Base-by-base conservation (phyloP, 2,797 vertebrate genomes). In the Denticeps clupeoides region DNA sequence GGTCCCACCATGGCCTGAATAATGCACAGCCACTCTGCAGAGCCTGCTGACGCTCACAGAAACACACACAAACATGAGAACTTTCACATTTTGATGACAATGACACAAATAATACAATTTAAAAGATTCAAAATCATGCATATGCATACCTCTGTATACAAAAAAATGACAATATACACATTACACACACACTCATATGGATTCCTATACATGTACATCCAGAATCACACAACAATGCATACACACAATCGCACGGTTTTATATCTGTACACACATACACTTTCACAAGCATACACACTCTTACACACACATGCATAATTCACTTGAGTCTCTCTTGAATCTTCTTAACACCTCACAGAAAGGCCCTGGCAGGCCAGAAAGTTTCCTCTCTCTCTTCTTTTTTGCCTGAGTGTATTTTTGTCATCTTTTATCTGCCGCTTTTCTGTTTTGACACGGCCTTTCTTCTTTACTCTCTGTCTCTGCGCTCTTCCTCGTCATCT, bases 401-500 rank as follows among this genome's bases (percentile, higher is more conserved):
- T 26, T 1, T 18, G 16, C 31, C 26, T 19, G 27, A 48, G 11
- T 16, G 3, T 49, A n/a, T 48, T 12, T 45, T 35, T 22, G 3
- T 49, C 25, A 54, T 9, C 55, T 26, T 23, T 16, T 26, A 8
- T 5, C 16, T 37, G 24, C 23, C 15, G 9, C 25, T 18, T 1
- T 19, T 28, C 31, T n/a, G n/a, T n/a, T n/a, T n/a, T n/a, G n/a
- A n/a, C n/a, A n/a, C n/a, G n/a, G n/a, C n/a, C 11, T 11, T 22
- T 4, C 13, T 7, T 11, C 38, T 53, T 38, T 19, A 60, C 41
- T 37, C 41, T 52, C 13, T 63, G 49, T 55, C 48, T 58, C 18
- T 24, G 55, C 61, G 37, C 10, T 11, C 29, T 24, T 22, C 42
- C 11, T 6, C 29, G n/a, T n/a, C n/a, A n/a, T n/a, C n/a, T n/a